Evolutionary conservation across 2,797 vertebrate genomes (phyloP).

Genomic region (Brachymystax lenok): DNA sequence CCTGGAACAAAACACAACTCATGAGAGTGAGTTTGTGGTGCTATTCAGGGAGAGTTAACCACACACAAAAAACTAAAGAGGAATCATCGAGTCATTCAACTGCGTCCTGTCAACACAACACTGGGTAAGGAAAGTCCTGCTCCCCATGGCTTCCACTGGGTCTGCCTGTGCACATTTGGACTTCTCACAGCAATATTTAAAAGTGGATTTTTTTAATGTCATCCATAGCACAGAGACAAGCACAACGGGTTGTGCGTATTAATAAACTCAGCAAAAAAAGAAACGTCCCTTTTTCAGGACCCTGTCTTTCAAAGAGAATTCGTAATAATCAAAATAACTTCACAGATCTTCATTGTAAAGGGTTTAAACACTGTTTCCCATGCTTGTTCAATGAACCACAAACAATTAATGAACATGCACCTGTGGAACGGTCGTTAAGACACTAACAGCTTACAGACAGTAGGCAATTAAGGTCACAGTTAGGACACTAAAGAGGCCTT

Average conservation of each 20-base stretch:
- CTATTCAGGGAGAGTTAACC: conserved; percentile 14
- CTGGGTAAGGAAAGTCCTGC: conserved; percentile 20
- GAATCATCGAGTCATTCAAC: conserved; percentile 52
- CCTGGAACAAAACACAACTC: conserved; percentile 36
- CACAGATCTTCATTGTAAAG: too few relatives aligned
- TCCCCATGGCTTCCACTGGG: conserved; percentile 16
- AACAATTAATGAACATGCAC: too few relatives aligned
- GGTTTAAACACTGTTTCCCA: too few relatives aligned
- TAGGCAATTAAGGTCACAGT: too few relatives aligned
- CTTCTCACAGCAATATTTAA: conserved; percentile 34
- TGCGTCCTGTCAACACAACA: conserved; percentile 33
- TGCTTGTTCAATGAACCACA: too few relatives aligned
- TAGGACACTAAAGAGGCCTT: too few relatives aligned
- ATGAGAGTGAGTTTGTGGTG: conserved; percentile 12
- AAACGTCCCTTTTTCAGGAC: too few relatives aligned
- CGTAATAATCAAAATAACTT: too few relatives aligned
- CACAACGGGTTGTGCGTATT: conserved; percentile 39
- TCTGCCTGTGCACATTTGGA: not conserved
- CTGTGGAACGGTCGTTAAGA: too few relatives aligned
- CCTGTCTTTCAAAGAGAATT: too few relatives aligned
- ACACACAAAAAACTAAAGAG: conserved; percentile 32
- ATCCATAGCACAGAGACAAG: conserved; percentile 42
- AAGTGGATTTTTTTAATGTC: conserved; percentile 48
- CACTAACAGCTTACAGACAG: too few relatives aligned
- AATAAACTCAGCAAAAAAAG: too few relatives aligned